Evolutionary conservation across 2,888 invertebrate species (phyloP), one percentile per base, ranked within the genome.

Genomic region (Lamellibrachia columna): DNA sequence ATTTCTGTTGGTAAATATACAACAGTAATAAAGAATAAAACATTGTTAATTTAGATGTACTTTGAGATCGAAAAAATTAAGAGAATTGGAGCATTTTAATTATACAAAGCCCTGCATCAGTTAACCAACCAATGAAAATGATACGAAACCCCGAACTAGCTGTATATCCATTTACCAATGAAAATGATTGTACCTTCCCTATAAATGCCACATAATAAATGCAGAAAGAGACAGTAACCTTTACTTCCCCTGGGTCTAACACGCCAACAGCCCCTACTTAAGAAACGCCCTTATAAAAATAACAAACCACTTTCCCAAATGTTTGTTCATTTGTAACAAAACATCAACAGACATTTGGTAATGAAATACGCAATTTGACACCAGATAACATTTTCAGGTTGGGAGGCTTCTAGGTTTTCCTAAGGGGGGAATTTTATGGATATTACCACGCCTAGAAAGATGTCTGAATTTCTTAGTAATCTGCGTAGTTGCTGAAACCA

Each of bases 251-350:
- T n/a, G 4, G 15, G 22, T 22, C 22, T 22, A n/a, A 2, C 75
- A 75, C 22, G 22, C 6, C 75, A 75, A 22, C 75, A 22, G 22
- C 75, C 15, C 15, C 75, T 75, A 22, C 75, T 22, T 22, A 75
- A 75, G 75, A 75, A 22, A 75, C 75, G 22, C 15, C 75, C 75
- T 75, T 75, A 75, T 22, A 75, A 75, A 75, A 75, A 75, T 75
- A 75, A 75, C 22, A 75, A 75, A 22, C 75, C 75, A 75, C 75
- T 75, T 75, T 75, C 75, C 75, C 55, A 7, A 55, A 9, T 75
- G 75, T 75, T 75, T 75, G 75, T 75, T 75, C 75, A 75, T 75
- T 75, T 75, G 75, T n/a, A 75, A 75, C 75, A 75, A 75, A 75
- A 75, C 15, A n/a, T 75, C 75, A 75, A 75, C 75, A 75, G 22